phyloP scores from a whole-genome alignment of 1,140 invertebrate species.

The Paraescarpia echinospica region DNA sequence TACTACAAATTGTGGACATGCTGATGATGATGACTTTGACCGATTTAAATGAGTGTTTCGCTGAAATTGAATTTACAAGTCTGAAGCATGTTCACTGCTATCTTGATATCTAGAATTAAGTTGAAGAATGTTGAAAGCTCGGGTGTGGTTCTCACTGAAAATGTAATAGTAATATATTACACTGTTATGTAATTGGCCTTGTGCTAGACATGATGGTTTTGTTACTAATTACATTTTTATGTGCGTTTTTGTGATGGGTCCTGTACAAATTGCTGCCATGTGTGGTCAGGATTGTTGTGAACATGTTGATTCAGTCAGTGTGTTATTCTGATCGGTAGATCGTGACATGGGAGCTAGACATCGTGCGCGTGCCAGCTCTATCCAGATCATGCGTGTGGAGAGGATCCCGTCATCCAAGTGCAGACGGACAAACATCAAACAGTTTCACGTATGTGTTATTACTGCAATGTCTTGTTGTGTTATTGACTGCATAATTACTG shows the following conservation, averaged over 20 bases:
- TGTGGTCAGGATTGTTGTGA: background rate
- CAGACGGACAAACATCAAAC: constrained; percentile 90
- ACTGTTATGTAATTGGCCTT: too few relatives aligned
- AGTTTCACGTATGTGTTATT: constrained; percentile 80
- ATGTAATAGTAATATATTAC: too few relatives aligned
- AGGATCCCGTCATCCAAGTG: constrained; percentile 84
- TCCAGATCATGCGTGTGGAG: constrained; percentile 97
- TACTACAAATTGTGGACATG: background rate
- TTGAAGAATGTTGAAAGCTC: background rate
- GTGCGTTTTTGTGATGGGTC: too few relatives aligned
- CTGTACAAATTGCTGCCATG: too few relatives aligned
- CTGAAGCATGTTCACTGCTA: background rate
- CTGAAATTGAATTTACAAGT: background rate
- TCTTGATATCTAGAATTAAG: background rate
- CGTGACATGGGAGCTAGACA: constrained; percentile 99
- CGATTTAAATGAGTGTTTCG: background rate
- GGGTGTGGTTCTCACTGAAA: background rate
- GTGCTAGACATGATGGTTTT: too few relatives aligned
- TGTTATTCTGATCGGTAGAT: constrained; percentile 58
- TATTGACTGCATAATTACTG: background rate
- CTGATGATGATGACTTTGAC: background rate
- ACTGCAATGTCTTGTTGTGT: background rate
- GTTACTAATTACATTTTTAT: too few relatives aligned
- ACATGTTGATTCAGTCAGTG: background rate
- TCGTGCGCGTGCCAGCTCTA: constrained; percentile 93